Evolutionary conservation across 2,797 vertebrate genomes (phyloP).

Genomic region (Enteromius viviparus): DNA sequence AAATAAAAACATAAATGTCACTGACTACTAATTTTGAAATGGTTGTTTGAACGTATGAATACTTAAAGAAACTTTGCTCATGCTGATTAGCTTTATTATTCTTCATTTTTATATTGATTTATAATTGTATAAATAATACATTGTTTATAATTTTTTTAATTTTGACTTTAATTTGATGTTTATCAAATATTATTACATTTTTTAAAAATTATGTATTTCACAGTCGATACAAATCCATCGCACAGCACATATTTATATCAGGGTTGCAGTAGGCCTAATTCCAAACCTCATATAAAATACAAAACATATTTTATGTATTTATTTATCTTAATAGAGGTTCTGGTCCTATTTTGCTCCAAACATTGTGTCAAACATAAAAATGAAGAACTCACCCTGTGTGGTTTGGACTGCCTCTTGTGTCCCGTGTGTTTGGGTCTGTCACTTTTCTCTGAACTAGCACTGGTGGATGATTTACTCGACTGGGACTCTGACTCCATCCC

Average conservation of each 20-base stretch:
- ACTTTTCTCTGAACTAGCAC: conserved; percentile 69
- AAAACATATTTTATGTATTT: neutral
- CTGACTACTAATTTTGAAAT: neutral
- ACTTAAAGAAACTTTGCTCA: neutral
- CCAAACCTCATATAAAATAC: neutral
- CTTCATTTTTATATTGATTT: neutral
- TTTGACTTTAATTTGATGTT: neutral
- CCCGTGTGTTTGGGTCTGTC: conserved; percentile 52
- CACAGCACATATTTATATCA: neutral
- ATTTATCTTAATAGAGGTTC: neutral
- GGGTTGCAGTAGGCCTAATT: neutral
- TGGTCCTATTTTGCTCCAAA: neutral
- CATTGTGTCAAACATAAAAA: neutral
- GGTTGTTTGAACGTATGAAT: neutral
- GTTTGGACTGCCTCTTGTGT: conserved; percentile 51
- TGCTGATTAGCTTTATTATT: neutral
- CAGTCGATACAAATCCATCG: neutral
- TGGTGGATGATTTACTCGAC: conserved; percentile 71
- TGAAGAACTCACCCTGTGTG: conserved; percentile 39
- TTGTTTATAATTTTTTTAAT: neutral
- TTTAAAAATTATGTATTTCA: neutral
- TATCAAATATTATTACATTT: neutral
- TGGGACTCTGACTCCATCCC: conserved; percentile 69
- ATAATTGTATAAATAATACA: neutral
- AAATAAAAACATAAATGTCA: neutral